Percentiles rank a stretch among this genome's conserved stretches.
Evolutionary conservation across 2,797 vertebrate species (phyloP).

Genomic region (Triplophysa bombifrons): DNA sequence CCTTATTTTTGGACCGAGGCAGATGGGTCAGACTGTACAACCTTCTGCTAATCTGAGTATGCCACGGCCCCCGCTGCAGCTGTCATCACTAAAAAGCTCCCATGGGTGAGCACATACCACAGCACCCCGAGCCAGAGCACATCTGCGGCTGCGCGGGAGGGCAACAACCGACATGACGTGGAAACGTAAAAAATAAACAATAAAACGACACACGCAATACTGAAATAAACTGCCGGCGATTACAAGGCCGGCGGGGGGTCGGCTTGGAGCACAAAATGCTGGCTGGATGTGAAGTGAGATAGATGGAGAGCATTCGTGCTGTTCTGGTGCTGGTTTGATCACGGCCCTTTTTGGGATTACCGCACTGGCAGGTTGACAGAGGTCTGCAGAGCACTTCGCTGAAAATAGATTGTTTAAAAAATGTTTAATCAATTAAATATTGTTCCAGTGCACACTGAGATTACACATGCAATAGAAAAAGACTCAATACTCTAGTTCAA

Average conservation of each 20-base stretch:
- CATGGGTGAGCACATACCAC: constrained; percentile 19
- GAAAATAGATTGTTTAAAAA: constrained; percentile 37
- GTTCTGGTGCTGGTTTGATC: constrained; percentile 53
- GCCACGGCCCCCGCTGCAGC: constrained; percentile 37
- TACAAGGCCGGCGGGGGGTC: constrained; percentile 47
- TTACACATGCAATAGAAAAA: neutral
- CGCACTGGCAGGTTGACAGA: constrained; percentile 50
- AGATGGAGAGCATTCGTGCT: constrained; percentile 39
- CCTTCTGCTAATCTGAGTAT: constrained; percentile 51
- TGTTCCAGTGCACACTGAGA: neutral
- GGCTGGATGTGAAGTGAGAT: constrained; percentile 25
- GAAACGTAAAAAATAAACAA: constrained; percentile 44
- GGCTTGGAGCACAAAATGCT: constrained; percentile 5
- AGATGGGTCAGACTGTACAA: constrained; percentile 41
- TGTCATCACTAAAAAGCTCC: constrained; percentile 30
- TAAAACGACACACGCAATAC: constrained; percentile 59
- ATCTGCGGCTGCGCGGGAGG: constrained; percentile 41
- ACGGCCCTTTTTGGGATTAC: constrained; percentile 56
- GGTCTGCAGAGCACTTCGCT: constrained; percentile 16
- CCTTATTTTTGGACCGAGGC: constrained; percentile 58
- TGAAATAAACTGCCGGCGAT: constrained; percentile 52
- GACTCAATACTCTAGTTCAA: neutral
- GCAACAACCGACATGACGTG: constrained; percentile 56
- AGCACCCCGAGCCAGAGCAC: constrained; percentile 42
- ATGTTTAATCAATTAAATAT: neutral